These are phyloP conservation scores for Caradrina clavipalpis DNA, from an alignment of 2,888 invertebrate species.

Conservation along the genomic window DNA sequence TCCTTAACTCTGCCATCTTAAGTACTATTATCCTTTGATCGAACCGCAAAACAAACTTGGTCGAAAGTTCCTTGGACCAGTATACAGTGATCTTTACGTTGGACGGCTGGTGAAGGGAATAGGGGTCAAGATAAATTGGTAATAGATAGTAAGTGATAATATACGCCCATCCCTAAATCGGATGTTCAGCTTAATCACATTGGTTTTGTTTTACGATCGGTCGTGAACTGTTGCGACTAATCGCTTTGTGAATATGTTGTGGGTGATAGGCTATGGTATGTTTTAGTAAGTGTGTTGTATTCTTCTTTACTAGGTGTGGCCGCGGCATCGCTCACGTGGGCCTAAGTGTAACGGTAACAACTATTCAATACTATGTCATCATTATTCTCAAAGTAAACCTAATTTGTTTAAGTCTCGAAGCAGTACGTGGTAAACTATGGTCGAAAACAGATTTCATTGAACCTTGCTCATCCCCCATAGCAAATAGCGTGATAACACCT, in stretches of 20 bases:
- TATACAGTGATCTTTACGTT: conserved; percentile 46
- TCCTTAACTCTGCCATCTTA: rapidly evolving
- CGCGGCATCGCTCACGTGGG: too few species aligned
- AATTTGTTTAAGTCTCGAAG: too few species aligned
- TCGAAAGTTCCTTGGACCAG: conserved; percentile 20
- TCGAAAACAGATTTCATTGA: too few species aligned
- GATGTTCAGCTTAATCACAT: conserved; percentile 65
- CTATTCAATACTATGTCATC: too few species aligned
- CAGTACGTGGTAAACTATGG: too few species aligned
- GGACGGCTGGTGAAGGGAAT: conserved; percentile 18
- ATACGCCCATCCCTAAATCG: conserved; percentile 67
- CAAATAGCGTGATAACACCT: too few species aligned
- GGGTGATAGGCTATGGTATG: background rate
- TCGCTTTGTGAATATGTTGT: conserved; percentile 20
- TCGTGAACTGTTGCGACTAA: conserved; percentile 52
- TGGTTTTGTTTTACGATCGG: conserved; percentile 72
- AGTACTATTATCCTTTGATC: conserved; percentile 1
- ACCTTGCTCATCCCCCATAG: too few species aligned
- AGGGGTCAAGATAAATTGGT: conserved; percentile 58
- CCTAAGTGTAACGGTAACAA: too few species aligned
- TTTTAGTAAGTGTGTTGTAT: conserved; percentile 12
- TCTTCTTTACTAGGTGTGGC: too few species aligned
- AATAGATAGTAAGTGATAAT: conserved; percentile 68
- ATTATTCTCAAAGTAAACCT: too few species aligned
- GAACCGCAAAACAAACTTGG: conserved; percentile 4